These are phyloP conservation scores for Cynopterus brachyotis DNA, from an alignment of 2,113 vertebrate genomes.

Conservation along the genomic window DNA sequence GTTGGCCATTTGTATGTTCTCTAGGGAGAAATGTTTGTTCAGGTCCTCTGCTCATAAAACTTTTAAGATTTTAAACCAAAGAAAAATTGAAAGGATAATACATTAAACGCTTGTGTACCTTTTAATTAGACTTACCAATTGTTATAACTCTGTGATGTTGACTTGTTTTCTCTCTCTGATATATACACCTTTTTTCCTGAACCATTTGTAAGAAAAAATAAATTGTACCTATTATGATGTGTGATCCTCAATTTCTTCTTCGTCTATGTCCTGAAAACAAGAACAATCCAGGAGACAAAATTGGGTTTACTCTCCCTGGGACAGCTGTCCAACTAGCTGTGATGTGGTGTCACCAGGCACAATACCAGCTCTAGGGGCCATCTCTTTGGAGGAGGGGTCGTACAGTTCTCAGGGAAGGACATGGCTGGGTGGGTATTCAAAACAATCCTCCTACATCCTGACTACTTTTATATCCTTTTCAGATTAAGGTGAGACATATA, in stretches of 20 bases:
- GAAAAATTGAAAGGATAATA: not conserved
- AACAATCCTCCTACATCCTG: not conserved
- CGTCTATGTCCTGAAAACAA: not conserved
- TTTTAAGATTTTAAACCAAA: not conserved
- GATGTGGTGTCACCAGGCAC: not conserved
- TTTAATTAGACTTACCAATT: not conserved
- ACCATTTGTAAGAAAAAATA: slow-evolving; percentile 34
- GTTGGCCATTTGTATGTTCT: too few species aligned
- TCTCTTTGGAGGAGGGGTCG: not conserved
- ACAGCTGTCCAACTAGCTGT: not conserved
- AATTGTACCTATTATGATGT: not conserved
- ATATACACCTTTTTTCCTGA: not conserved
- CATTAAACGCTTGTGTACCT: not conserved
- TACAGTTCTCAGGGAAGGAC: not conserved
- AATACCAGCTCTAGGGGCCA: not conserved
- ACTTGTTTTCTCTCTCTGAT: not conserved
- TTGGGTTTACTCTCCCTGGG: not conserved
- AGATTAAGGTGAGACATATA: not conserved
- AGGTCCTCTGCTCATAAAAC: too few species aligned
- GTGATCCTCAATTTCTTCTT: not conserved
- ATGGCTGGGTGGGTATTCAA: not conserved
- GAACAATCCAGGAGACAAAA: slow-evolving; percentile 8
- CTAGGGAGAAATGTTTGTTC: too few species aligned
- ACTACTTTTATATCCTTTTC: not conserved
- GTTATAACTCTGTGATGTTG: not conserved